Conservation (phyloP, 1,140 invertebrate species). For the Meteorus sp. region DNA sequence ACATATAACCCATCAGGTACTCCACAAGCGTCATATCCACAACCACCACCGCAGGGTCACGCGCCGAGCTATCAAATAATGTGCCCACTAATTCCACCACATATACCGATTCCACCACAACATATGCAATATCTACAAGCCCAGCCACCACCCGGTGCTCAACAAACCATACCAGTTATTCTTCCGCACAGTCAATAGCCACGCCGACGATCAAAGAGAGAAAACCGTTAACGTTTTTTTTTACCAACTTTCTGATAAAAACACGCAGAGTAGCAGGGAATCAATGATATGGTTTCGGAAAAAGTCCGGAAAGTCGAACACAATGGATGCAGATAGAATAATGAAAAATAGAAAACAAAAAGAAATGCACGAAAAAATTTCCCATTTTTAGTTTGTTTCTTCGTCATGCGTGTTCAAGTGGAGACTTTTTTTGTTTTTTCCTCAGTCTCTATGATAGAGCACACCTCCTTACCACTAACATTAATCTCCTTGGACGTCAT, state of each 20-base stretch:
- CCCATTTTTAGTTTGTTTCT: too few species aligned
- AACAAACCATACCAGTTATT: conserved; percentile 60
- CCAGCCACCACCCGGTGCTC: conserved; percentile 59
- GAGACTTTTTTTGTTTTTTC: too few species aligned
- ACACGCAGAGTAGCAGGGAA: conserved; percentile 5
- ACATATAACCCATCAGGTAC: conserved; percentile 64
- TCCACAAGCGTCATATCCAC: conserved; percentile 58
- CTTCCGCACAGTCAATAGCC: conserved; percentile 59
- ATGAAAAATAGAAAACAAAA: too few species aligned
- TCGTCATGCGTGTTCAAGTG: too few species aligned
- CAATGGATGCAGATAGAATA: too few species aligned
- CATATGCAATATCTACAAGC: conserved; percentile 59
- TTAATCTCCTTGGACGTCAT: too few species aligned
- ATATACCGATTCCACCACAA: conserved; percentile 59
- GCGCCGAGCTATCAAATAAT: conserved; percentile 62
- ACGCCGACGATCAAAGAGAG: conserved; percentile 35
- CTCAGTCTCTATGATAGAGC: too few species aligned
- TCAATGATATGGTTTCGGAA: conserved; percentile 6
- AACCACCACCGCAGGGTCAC: conserved; percentile 59
- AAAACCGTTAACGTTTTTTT: conserved; percentile 42
- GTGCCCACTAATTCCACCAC: conserved; percentile 63
- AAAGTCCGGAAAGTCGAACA: too few species aligned
- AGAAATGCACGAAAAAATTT: too few species aligned
- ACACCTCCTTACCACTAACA: too few species aligned
- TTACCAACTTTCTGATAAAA: not conserved